Conservation (phyloP, 2,113 vertebrate species). For the Ceratotherium simum region DNA sequence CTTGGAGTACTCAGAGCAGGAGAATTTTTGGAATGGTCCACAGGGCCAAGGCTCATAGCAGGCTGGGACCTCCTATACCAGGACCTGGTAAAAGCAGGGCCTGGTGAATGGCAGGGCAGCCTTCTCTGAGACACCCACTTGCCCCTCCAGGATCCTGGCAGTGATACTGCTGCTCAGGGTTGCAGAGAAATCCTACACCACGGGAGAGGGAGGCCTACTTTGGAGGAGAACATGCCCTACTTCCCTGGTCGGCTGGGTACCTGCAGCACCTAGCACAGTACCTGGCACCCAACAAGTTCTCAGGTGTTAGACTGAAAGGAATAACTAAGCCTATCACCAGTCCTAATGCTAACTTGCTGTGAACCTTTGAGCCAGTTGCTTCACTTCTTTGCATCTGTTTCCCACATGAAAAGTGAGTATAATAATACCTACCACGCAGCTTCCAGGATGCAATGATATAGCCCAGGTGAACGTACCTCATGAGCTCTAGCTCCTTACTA, state of each 20-base stretch:
- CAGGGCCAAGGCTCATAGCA: not conserved
- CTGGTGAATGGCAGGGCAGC: not conserved
- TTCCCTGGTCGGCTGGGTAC: not conserved
- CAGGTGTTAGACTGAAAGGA: not conserved
- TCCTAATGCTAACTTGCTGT: not conserved
- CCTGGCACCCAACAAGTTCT: not conserved
- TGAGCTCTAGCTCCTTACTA: not conserved
- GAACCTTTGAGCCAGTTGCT: not conserved
- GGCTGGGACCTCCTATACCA: not conserved
- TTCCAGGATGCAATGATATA: not conserved
- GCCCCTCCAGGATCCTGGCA: not conserved
- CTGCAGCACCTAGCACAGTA: not conserved
- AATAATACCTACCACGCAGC: not conserved
- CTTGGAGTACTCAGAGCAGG: not conserved
- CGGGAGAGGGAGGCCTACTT: not conserved
- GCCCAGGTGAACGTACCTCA: not conserved
- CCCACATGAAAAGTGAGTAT: not conserved
- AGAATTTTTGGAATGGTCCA: not conserved
- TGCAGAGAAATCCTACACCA: not conserved
- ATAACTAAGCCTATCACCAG: not conserved
- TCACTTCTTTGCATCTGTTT: constrained; percentile 9
- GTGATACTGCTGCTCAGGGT: not conserved
- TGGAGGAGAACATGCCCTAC: not conserved
- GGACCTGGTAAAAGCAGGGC: not conserved
- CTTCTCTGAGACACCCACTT: not conserved